A percentile compares a stretch with the other conserved stretches of the same genome.
These are phyloP conservation scores for Carcharodon carcharias DNA, from an alignment of 2,797 vertebrate genomes.

Conservation along the genomic window DNA sequence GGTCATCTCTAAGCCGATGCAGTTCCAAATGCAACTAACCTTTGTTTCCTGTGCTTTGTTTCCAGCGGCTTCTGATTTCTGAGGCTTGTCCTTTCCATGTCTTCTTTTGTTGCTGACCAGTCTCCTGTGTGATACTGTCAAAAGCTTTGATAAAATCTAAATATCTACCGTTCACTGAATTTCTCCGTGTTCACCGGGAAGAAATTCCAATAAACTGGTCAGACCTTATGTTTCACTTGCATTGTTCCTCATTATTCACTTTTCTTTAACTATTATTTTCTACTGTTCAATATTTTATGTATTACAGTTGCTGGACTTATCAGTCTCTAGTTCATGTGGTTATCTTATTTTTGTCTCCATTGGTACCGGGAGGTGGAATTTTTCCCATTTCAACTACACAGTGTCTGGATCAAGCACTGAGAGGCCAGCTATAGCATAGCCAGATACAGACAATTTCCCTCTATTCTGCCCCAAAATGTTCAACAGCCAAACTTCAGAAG, in stretches of 20 bases:
- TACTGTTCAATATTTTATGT: background rate
- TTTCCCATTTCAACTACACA: background rate
- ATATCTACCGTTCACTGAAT: background rate
- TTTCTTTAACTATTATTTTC: background rate
- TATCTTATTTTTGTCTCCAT: background rate
- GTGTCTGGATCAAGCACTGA: background rate
- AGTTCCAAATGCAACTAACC: background rate
- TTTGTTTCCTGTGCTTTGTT: background rate
- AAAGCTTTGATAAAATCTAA: background rate
- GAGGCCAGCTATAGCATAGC: background rate
- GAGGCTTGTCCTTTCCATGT: background rate
- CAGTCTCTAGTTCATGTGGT: background rate
- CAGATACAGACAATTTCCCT: background rate
- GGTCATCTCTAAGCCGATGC: background rate
- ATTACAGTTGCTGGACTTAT: background rate
- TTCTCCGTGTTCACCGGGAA: background rate
- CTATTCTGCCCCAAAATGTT: background rate
- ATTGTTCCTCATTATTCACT: background rate
- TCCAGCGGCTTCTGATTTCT: background rate
- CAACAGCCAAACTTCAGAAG: background rate
- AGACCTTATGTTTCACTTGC: background rate
- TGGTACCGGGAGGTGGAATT: background rate
- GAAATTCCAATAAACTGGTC: background rate
- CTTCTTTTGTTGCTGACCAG: background rate
- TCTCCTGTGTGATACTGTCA: background rate